Base-by-base conservation (phyloP, 2,113 vertebrate genomes). In the Neopipo cinnamomea region DNA sequence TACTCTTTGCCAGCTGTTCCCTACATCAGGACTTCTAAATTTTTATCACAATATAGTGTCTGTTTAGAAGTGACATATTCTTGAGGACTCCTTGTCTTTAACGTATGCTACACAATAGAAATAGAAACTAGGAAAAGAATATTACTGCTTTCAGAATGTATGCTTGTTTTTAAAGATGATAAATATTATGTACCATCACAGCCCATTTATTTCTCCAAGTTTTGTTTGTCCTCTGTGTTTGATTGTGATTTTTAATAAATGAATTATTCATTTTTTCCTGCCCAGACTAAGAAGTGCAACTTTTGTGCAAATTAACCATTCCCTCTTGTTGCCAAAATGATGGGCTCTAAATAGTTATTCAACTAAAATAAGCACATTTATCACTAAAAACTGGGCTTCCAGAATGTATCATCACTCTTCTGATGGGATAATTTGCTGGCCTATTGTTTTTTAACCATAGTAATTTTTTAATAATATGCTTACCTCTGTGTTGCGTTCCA, bases 341-440 rank as follows among this genome's bases (percentile, higher is more conserved):
- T 96, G 70, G 97, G 93, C 95, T 93, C 91, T 91, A 76, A 81
- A 93, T 84, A 89, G 68, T 84, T 96, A 75, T 80, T 71, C 24
- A 79, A 65, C 31, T 74, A 96, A 95, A 97, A 77, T 79, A 97
- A 94, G 35, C 55, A 37, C 72, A 79, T 95, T 88, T 92, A 50
- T 97, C 74, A 75, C 53, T 23, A n/a, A 94, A 85, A 77, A 66
- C 31, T 87, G 72, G 77, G 49, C 23, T 91, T 74, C 27, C 33
- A 83, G 68, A 91, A 84, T 41, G 24, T 62, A 33, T 62, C 72
- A 25, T 49, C 49, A 16, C 68, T 91, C 89, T 94, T 93, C 94
- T 87, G 87, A 93, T 31, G 24, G 37, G 75, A 85, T 89, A 85
- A 80, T 92, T 93, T 93, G 14, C 61, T 94, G 68, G n/a, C 44